Evolutionary conservation across 2,113 vertebrate species (phyloP).

Genomic region (Alethe castanea): DNA sequence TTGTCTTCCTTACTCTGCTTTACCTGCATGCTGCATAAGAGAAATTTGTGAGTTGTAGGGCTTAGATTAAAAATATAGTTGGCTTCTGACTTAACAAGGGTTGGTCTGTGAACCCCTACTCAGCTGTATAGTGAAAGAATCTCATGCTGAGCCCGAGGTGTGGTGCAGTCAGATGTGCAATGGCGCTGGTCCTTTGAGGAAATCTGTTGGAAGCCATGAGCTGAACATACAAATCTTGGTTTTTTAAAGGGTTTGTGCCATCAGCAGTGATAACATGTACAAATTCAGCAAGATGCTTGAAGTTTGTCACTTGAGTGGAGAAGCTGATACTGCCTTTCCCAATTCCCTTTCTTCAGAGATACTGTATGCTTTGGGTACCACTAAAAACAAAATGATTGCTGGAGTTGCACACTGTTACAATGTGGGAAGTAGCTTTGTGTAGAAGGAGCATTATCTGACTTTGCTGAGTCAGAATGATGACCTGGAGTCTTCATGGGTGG

Average conservation of each 20-base stretch:
- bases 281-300: background rate
- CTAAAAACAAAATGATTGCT: background rate
- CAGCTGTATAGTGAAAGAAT: background rate
- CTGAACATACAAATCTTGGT: background rate
- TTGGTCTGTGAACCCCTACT: background rate
- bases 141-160: accelerated
- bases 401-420: background rate
- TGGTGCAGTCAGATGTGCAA: accelerated
- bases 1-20: background rate
- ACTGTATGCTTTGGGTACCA: background rate
- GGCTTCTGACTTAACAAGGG: background rate
- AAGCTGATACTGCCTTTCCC: background rate
- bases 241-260: background rate
- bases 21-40: background rate
- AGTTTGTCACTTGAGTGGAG: background rate
- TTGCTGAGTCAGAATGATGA: background rate
- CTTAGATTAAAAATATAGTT: background rate
- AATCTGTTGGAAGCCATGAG: background rate
- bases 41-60: background rate
- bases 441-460: background rate
- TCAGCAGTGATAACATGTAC: background rate
- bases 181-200: background rate
- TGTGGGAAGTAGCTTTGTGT: background rate
- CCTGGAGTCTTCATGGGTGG: background rate
- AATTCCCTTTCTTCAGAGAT: background rate